These are phyloP conservation scores for Alectura lathami DNA, from an alignment of 2,113 vertebrate genomes.

Conservation along the genomic window DNA sequence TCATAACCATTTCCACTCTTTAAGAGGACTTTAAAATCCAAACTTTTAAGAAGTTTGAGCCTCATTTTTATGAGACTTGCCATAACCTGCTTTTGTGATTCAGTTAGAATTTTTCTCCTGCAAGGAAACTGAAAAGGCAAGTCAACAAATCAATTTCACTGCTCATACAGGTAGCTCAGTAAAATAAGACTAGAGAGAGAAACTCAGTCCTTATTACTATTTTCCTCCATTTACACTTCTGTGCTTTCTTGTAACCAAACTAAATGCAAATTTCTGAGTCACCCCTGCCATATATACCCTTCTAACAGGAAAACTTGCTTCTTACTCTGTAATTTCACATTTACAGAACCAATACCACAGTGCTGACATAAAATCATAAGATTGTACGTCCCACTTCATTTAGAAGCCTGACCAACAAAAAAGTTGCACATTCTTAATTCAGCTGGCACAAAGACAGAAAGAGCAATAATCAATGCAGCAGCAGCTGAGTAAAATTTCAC, in stretches of 20 bases:
- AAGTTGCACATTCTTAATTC: not conserved
- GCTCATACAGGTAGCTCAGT: not conserved
- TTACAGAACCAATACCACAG: not conserved
- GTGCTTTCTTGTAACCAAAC: not conserved
- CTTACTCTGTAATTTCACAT: not conserved
- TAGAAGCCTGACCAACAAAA: not conserved
- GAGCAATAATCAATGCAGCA: not conserved
- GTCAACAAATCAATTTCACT: not conserved
- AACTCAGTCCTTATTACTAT: not conserved
- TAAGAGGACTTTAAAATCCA: not conserved
- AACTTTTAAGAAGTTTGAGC: not conserved
- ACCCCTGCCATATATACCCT: not conserved
- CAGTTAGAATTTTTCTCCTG: not conserved
- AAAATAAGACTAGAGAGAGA: not conserved
- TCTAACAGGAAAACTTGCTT: not conserved
- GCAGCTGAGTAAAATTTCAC: not conserved
- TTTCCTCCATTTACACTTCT: not conserved
- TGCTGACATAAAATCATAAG: not conserved
- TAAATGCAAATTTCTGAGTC: not conserved
- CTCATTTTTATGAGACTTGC: not conserved
- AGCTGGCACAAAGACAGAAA: not conserved
- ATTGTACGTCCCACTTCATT: not conserved
- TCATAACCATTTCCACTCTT: not conserved
- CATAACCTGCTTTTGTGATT: not conserved
- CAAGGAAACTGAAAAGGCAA: too few species aligned